Evolutionary conservation across 2,113 vertebrate genomes (phyloP).

Genomic region (Datnioides undecimradiatus): DNA sequence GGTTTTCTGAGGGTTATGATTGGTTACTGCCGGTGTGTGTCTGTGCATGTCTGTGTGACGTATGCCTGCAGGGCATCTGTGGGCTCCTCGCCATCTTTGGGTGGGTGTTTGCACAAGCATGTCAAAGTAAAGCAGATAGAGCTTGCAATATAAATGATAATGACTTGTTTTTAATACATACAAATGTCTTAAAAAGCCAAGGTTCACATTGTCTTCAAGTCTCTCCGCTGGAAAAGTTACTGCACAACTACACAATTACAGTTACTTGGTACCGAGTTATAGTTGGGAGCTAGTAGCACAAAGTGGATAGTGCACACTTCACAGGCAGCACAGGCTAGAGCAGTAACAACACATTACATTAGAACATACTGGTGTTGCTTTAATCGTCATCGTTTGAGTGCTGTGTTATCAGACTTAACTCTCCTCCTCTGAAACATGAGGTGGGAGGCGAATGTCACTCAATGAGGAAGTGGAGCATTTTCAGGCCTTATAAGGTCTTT

Average conservation of each 20-base stretch:
- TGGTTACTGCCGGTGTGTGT: not conserved
- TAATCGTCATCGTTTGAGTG: not conserved
- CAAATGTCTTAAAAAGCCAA: too few species aligned
- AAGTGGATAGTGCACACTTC: not conserved
- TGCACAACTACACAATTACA: too few species aligned
- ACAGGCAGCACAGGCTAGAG: not conserved
- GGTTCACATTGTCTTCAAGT: too few species aligned
- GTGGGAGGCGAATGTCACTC: constrained; percentile 18
- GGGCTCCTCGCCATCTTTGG: not conserved
- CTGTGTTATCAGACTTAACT: too few species aligned
- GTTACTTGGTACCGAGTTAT: too few species aligned
- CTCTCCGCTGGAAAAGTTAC: too few species aligned
- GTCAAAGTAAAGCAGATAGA: not conserved
- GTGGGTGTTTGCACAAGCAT: not conserved
- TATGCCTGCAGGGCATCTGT: not conserved
- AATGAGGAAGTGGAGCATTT: constrained; percentile 59
- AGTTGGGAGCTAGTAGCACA: too few species aligned
- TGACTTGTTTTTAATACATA: too few species aligned
- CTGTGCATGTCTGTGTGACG: not conserved
- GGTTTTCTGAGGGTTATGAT: not conserved
- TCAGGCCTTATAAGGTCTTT: constrained; percentile 57
- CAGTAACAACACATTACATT: too few species aligned
- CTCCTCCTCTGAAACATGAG: not conserved
- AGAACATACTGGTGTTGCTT: not conserved
- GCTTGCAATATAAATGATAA: not conserved